These are phyloP conservation scores for Hemithea aestivaria DNA, from an alignment of 2,888 invertebrate genomes.

Conservation along the genomic window DNA sequence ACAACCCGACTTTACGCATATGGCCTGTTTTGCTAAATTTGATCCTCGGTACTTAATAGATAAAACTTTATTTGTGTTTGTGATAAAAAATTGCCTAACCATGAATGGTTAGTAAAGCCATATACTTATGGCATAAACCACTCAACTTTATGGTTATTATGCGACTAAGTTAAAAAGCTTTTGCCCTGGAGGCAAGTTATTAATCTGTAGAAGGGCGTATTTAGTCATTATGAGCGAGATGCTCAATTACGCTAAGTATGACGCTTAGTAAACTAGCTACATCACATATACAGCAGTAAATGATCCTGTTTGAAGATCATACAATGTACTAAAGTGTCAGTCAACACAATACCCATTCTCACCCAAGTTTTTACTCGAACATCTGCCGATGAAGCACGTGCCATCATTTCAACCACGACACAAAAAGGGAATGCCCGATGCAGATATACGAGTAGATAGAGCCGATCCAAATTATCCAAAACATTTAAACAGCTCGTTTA, in stretches of 20 bases:
- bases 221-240: constrained; percentile 13
- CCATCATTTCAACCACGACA: constrained; percentile 28
- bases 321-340: constrained; percentile 47
- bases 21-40: constrained; percentile 44
- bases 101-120: constrained; percentile 12
- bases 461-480: constrained; percentile 42
- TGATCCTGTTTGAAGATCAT: constrained; percentile 53
- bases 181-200: constrained; percentile 16
- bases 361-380: constrained; percentile 53
- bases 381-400: constrained; percentile 52
- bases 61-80: constrained; percentile 34
- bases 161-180: constrained; percentile 19
- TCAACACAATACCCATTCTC: constrained; percentile 43
- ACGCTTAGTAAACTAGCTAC: not conserved
- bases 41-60: constrained; percentile 36
- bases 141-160: constrained; percentile 23
- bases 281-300: constrained; percentile 32
- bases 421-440: constrained; percentile 33
- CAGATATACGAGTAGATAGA: constrained; percentile 30
- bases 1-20: constrained; percentile 38
- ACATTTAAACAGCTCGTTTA: constrained; percentile 52
- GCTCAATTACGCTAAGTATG: constrained; percentile 30
- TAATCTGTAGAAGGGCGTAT: constrained; percentile 12
- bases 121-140: constrained; percentile 20
- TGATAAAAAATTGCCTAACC: constrained; percentile 24